phyloP scores from a whole-genome alignment of 2,113 vertebrate species.

The Neotoma lepida region DNA sequence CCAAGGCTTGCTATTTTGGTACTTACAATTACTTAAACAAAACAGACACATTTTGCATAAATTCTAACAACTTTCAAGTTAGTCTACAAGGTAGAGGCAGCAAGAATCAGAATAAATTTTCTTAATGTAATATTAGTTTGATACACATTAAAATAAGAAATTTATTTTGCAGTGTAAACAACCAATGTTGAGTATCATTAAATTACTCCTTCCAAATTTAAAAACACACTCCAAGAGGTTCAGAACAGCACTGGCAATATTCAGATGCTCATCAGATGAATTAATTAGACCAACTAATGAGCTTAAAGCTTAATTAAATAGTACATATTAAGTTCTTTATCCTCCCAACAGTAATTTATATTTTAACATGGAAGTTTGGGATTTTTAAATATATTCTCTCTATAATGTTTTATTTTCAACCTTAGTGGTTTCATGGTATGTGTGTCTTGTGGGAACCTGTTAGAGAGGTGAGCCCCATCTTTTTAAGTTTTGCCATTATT shows the following conservation, averaged over 20 bases:
- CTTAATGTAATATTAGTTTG: not conserved
- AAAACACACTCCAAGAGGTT: constrained; percentile 48
- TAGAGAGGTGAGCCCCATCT: not conserved
- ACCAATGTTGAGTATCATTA: constrained; percentile 35
- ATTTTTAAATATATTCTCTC: constrained; percentile 32
- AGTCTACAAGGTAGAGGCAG: not conserved
- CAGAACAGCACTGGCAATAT: constrained; percentile 60
- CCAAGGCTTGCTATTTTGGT: not conserved
- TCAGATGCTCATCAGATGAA: constrained; percentile 62
- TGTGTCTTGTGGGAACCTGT: not conserved
- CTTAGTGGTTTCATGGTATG: not conserved
- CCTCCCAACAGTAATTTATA: constrained; percentile 34
- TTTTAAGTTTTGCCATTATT: not conserved
- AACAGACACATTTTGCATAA: not conserved
- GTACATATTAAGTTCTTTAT: constrained; percentile 74
- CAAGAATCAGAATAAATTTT: not conserved
- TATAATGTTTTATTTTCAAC: constrained; percentile 43
- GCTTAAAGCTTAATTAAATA: constrained; percentile 73
- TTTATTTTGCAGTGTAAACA: constrained; percentile 60
- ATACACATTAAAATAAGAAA: constrained; percentile 34
- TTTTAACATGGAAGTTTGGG: constrained; percentile 42
- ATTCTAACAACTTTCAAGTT: not conserved
- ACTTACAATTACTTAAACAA: not conserved
- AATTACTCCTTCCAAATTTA: constrained; percentile 56
- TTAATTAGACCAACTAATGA: constrained; percentile 70